Conservation (phyloP, 2,888 invertebrate genomes). For the Drosophila melanosoma region DNA sequence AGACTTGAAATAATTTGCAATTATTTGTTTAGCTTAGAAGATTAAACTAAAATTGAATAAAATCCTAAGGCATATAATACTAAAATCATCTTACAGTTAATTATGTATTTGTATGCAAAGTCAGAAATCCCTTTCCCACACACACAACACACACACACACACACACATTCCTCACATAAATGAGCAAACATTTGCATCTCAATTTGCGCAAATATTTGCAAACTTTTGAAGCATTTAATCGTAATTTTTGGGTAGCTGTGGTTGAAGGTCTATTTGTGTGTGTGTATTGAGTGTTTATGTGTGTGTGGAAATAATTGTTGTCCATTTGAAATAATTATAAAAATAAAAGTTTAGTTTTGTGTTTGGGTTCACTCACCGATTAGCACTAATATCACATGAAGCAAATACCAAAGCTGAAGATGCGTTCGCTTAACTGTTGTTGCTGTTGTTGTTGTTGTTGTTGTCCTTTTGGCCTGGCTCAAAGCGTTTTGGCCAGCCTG, state of each 20-base stretch:
- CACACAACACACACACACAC: not conserved
- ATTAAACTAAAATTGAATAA: not conserved
- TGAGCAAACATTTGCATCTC: constrained; percentile 51
- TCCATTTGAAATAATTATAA: constrained; percentile 51
- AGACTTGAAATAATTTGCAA: not conserved
- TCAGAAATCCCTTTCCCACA: constrained; percentile 10
- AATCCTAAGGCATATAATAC: not conserved
- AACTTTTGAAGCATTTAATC: constrained; percentile 41
- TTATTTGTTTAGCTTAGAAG: not conserved
- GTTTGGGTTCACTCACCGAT: constrained; percentile 80
- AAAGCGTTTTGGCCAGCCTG: constrained; percentile 49
- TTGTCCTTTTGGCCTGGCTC: constrained; percentile 46
- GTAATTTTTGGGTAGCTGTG: constrained; percentile 11
- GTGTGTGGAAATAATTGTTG: constrained; percentile 42
- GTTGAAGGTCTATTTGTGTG: not conserved
- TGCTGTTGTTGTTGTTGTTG: constrained; percentile 3
- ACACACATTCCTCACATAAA: constrained; percentile 23
- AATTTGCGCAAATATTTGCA: constrained; percentile 45
- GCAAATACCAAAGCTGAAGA: constrained; percentile 81
- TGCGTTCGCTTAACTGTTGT: constrained; percentile 44
- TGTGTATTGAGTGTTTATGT: not conserved
- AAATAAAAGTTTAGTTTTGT: constrained; percentile 12
- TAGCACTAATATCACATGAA: constrained; percentile 84
- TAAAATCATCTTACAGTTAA: constrained; percentile 27
- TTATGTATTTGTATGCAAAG: constrained; percentile 30